Base-by-base conservation (phyloP, 2,888 invertebrate genomes). In the Ennomos fuscantarius region DNA sequence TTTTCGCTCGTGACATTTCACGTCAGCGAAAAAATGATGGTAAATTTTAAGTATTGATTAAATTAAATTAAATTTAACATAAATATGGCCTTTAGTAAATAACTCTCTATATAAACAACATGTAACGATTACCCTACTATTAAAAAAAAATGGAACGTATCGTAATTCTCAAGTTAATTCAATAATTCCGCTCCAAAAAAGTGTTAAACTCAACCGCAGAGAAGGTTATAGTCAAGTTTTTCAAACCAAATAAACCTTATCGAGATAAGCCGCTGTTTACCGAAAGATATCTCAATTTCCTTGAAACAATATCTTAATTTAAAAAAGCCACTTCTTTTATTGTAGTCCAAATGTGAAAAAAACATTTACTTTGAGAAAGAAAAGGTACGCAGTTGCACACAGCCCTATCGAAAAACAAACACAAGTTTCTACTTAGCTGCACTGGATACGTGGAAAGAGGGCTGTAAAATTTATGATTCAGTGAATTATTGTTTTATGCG, bases 381-480 rank as follows among this genome's bases (percentile, higher is more conserved):
- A 87, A 86, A 85, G 80, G 81, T 82, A 81, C 84, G 79, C 84
- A 76, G 85, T 86, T 88, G 88, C 89, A 83, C 84, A 85, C 84
- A 86, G 87, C 78, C 86, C 89, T 92, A 92, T 92, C 91, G 87
- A 82, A 91, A 89, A 90, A 88, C 82, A 92, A 78, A 88, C 87
- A 88, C 72, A 85, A 82, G 82, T 80, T 85, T 89, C 85, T 88
- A 91, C 89, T 91, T 87, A 90, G 85, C 78, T 73, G 78, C 79
- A 78, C 73, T 78, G 72, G 83, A 86, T 89, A 83, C 84, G 71
- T 79, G 83, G 87, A 90, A 59, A 87, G 79, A 79, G 75, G 76
- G 81, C 81, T 81, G 84, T 91, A 85, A 90, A 90, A 88, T 90
- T 89, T 91, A 90, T 83, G 89, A 89, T 89, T 87, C 86, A 78